A percentile compares a stretch with the other conserved stretches of the same genome.
Conservation (phyloP, 1,140 invertebrate genomes). For the Drosophila seguyi region DNA sequence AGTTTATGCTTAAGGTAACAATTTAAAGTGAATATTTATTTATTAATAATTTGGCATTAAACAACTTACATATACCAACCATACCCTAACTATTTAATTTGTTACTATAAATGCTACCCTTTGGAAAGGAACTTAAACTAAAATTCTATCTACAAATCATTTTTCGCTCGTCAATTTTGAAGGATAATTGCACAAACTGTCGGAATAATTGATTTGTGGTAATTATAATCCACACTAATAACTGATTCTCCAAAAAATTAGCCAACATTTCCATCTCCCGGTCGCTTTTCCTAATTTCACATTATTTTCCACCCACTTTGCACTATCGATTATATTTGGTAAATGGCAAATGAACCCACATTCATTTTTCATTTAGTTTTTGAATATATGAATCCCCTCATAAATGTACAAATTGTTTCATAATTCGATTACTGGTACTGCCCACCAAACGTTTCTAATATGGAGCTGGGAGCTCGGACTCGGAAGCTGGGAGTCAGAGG, state of each 20-base stretch:
- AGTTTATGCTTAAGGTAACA: too few species aligned
- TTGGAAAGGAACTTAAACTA: too few species aligned
- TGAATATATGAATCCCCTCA: constrained; percentile 11
- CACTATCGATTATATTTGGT: constrained; percentile 11
- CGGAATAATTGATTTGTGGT: constrained; percentile 4
- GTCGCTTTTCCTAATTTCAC: not conserved
- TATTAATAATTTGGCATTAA: too few species aligned
- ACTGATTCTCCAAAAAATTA: constrained; percentile 5
- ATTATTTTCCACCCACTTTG: not conserved
- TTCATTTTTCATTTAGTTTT: constrained; percentile 2
- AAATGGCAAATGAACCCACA: not conserved
- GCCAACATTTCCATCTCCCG: not conserved
- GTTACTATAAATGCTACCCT: too few species aligned
- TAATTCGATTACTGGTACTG: constrained; percentile 23
- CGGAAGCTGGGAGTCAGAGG: too few species aligned
- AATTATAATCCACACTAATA: not conserved
- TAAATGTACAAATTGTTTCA: constrained; percentile 14
- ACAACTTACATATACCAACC: too few species aligned
- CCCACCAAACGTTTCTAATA: not conserved
- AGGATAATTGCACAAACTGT: constrained; percentile 4
- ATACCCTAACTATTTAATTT: too few species aligned
- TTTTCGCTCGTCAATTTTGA: not conserved
- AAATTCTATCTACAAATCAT: too few species aligned
- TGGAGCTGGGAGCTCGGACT: too few species aligned
- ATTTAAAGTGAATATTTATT: too few species aligned